These are phyloP conservation scores for Eunapius fragilis DNA, from an alignment of 37 sponge, comb jelly and placozoan genomes.

Conservation along the genomic window DNA sequence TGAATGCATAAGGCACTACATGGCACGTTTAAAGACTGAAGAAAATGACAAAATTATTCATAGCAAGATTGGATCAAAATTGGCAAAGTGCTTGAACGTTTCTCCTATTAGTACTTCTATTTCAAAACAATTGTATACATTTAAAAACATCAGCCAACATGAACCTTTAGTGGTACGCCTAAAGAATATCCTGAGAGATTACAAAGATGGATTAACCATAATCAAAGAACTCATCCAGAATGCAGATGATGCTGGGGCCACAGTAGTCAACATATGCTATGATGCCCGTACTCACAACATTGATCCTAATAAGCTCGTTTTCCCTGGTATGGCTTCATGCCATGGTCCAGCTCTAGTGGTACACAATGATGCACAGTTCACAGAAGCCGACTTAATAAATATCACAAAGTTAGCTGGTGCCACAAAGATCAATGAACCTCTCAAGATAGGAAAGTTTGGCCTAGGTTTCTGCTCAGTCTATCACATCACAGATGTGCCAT, in stretches of 20 bases:
- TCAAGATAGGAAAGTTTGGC: constrained; percentile 78
- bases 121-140: constrained; percentile 29
- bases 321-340: constrained; percentile 40
- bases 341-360: constrained; percentile 67
- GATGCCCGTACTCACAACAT: constrained; percentile 27
- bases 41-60: constrained; percentile 18
- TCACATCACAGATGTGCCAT: constrained; percentile 49
- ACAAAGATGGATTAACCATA: constrained; percentile 61
- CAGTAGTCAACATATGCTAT: constrained; percentile 54
- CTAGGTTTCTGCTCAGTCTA: constrained; percentile 70
- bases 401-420: constrained; percentile 73
- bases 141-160: constrained; percentile 57
- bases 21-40: not conserved
- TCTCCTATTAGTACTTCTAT: constrained; percentile 20
- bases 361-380: constrained; percentile 47
- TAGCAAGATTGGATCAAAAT: not conserved
- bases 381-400: constrained; percentile 70
- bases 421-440: constrained; percentile 51
- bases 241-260: constrained; percentile 80
- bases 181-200: constrained; percentile 58
- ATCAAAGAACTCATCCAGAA: constrained; percentile 70
- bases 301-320: constrained; percentile 14
- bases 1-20: constrained; percentile 9
- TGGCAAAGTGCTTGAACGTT: not conserved
- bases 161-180: constrained; percentile 55